phyloP scores from a whole-genome alignment of 2,888 invertebrate genomes.

The Tenthredo distinguenda region DNA sequence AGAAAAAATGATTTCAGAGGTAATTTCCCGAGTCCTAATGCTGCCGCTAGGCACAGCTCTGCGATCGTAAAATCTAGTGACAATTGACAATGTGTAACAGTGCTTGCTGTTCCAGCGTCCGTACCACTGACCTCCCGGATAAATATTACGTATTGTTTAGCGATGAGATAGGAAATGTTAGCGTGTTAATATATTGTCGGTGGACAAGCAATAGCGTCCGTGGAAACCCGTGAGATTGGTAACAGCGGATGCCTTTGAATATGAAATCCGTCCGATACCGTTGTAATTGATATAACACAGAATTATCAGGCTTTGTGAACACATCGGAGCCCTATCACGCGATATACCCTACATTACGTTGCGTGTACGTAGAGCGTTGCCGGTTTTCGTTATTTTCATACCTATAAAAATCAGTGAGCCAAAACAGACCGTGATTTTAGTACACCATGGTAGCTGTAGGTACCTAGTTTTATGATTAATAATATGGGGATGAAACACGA shows the following conservation, averaged over 20 bases:
- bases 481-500: conserved; percentile 8
- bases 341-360: conserved; percentile 6
- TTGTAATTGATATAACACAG: conserved; percentile 48
- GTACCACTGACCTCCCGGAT: conserved; percentile 34
- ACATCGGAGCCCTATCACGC: background rate
- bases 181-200: conserved; percentile 29
- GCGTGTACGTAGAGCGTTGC: conserved; percentile 5
- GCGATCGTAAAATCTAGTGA: conserved; percentile 8
- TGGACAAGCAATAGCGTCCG: background rate
- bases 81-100: conserved; percentile 42
- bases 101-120: conserved; percentile 23
- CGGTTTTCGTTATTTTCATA: conserved; percentile 25
- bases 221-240: conserved; percentile 21
- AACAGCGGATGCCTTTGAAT: conserved; percentile 46
- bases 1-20: background rate
- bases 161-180: conserved; percentile 39
- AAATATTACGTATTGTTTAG: conserved; percentile 45
- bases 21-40: background rate
- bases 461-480: conserved; percentile 7
- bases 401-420: conserved; percentile 16
- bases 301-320: conserved; percentile 34
- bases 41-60: conserved; percentile 34
- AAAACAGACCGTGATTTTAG: conserved; percentile 19
- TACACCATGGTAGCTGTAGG: background rate
- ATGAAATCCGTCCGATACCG: conserved; percentile 40